phyloP scores from a whole-genome alignment of 2,113 vertebrate species.

The Macroglossus sobrinus region DNA sequence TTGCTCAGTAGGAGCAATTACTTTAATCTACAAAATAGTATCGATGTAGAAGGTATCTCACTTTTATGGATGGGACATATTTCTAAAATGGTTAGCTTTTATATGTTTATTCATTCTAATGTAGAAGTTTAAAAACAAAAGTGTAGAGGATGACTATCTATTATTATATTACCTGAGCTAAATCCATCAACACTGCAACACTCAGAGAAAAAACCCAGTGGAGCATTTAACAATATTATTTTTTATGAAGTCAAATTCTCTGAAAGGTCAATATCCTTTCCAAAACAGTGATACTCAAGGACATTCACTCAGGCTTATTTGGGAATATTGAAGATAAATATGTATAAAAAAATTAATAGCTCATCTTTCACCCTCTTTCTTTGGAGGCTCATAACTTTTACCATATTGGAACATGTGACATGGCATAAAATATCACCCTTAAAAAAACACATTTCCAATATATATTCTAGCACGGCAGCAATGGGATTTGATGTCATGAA shows the following conservation, averaged over 20 bases:
- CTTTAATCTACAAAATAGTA: neutral
- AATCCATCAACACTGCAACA: neutral
- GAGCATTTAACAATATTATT: neutral
- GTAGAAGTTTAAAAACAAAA: neutral
- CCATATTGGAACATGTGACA: neutral
- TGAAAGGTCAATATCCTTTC: neutral
- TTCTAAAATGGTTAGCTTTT: neutral
- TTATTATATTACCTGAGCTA: neutral
- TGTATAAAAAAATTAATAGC: neutral
- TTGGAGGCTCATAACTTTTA: neutral
- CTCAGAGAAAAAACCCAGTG: neutral
- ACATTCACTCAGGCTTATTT: neutral
- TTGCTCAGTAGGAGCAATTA: neutral
- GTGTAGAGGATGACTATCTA: neutral
- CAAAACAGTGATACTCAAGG: neutral
- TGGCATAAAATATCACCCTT: neutral
- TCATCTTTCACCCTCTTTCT: neutral
- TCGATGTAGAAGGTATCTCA: neutral
- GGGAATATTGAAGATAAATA: neutral
- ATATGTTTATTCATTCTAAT: neutral
- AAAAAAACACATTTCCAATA: neutral
- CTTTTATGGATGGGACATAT: neutral
- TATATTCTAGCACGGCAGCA: neutral
- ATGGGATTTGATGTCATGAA: constrained; percentile 56
- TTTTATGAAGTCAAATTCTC: neutral